Percentiles rank a stretch among this genome's conserved stretches.
Evolutionary conservation across 2,113 vertebrate species (phyloP).

Genomic region (Chaenogobius annularis): DNA sequence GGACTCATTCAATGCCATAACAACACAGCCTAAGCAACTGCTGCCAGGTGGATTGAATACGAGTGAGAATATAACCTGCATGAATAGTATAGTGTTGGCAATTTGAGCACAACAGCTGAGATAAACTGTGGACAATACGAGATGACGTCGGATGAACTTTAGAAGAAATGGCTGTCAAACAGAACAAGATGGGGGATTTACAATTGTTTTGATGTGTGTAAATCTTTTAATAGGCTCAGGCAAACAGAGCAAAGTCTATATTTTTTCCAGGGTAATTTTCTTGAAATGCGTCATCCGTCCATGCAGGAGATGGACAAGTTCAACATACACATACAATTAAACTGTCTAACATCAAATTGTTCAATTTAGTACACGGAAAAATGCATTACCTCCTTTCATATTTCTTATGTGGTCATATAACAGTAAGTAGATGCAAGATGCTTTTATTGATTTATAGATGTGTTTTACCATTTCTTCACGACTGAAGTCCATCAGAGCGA

Average conservation of each 20-base stretch:
- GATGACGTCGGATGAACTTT: background rate
- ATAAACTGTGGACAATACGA: background rate
- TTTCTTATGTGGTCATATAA: background rate
- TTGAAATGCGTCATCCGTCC: background rate
- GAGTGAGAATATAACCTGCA: slow-evolving; percentile 20
- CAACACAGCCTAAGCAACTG: slow-evolving; percentile 30
- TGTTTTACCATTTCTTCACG: background rate
- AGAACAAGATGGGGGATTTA: background rate
- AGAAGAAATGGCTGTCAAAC: background rate
- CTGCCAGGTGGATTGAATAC: slow-evolving; percentile 21
- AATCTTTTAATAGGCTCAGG: background rate
- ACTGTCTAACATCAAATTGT: background rate
- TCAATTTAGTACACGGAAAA: too few species aligned
- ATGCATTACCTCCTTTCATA: too few species aligned
- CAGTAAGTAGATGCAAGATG: background rate
- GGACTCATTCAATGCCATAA: slow-evolving; percentile 19
- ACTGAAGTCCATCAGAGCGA: too few species aligned
- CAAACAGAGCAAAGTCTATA: background rate
- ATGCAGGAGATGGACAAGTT: background rate
- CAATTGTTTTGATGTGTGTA: background rate
- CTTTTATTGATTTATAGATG: background rate
- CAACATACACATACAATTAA: background rate
- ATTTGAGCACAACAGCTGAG: background rate
- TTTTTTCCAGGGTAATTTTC: background rate
- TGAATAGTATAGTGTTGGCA: background rate